These are phyloP conservation scores for Petroica traversi DNA, from an alignment of 2,113 vertebrate species.

Conservation along the genomic window DNA sequence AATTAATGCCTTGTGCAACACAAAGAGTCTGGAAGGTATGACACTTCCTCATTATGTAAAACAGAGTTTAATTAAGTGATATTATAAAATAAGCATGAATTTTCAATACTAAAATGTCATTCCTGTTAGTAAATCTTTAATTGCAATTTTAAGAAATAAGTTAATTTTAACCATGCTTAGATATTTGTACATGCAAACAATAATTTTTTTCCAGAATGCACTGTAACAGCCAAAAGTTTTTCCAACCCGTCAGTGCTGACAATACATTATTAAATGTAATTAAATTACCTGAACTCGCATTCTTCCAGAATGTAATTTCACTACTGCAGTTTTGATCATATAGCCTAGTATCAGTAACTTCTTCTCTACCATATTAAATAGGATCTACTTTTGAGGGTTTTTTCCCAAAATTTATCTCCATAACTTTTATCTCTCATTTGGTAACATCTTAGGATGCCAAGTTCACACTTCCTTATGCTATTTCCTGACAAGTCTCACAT, in stretches of 20 bases:
- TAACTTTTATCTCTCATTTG: not conserved
- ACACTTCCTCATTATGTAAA: not conserved
- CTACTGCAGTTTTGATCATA: not conserved
- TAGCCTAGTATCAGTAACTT: not conserved
- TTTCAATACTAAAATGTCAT: not conserved
- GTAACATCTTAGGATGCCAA: not conserved
- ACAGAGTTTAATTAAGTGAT: not conserved
- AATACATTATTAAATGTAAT: not conserved
- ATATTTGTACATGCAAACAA: not conserved
- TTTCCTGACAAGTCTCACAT: not conserved
- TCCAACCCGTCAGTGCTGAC: not conserved
- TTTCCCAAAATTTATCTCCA: not conserved
- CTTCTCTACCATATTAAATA: not conserved
- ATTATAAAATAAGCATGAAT: not conserved
- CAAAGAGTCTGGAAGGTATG: not conserved
- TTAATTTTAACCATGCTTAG: not conserved
- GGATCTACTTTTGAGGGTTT: not conserved
- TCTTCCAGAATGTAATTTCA: not conserved
- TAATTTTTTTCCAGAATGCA: not conserved
- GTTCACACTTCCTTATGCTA: not conserved
- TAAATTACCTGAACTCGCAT: not conserved
- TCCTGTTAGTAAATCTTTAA: not conserved
- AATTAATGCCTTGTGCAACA: not conserved
- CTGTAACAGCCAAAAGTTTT: not conserved
- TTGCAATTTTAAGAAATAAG: not conserved